Evolutionary conservation across 2,888 invertebrate genomes (phyloP).

Genomic region (Rotaria sp.): DNA sequence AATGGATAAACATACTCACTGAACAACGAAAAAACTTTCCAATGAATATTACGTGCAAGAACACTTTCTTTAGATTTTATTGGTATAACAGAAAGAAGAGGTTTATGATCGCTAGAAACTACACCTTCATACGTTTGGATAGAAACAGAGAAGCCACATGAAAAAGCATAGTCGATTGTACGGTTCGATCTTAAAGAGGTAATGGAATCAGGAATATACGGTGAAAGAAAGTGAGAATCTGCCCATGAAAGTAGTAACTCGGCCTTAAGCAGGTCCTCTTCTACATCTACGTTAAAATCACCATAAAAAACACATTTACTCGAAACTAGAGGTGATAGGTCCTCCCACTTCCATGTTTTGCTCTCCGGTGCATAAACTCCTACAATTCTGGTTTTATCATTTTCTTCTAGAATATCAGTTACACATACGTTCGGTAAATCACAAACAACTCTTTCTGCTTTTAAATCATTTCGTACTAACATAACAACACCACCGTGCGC

Average conservation of each 20-base stretch:
- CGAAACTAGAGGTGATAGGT: not conserved
- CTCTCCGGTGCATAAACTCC: not conserved
- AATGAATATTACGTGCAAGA: not conserved
- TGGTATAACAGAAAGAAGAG: not conserved
- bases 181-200: not conserved
- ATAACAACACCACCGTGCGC: not conserved
- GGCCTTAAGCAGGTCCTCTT: not conserved
- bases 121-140: not conserved
- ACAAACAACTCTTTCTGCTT: not conserved
- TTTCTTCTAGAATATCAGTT: not conserved
- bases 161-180: not conserved
- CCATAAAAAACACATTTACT: not conserved
- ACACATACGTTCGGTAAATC: not conserved
- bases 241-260: not conserved
- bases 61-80: not conserved
- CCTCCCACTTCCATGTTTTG: not conserved
- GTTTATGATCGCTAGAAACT: not conserved
- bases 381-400: not conserved
- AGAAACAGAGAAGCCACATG: not conserved
- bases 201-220: not conserved
- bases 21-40: not conserved
- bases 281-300: not conserved
- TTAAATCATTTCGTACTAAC: not conserved
- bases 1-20: not conserved
- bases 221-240: not conserved